A percentile compares a stretch with the other conserved stretches of the same genome.
Evolutionary conservation across 2,797 vertebrate genomes (phyloP).

Genomic region (Lutjanus campechanus): DNA sequence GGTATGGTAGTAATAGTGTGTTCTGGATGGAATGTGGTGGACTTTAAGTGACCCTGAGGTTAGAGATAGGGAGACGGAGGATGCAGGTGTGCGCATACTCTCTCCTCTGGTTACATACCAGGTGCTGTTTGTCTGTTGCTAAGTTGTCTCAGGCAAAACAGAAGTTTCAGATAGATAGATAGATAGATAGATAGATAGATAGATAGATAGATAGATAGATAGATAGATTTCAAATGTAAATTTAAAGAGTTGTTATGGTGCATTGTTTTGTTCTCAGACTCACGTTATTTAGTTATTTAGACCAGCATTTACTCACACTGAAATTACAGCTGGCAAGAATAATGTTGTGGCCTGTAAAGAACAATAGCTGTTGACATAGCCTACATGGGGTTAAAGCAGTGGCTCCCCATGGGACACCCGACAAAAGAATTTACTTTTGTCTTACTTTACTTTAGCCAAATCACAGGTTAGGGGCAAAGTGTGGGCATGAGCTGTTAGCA

Average conservation of each 20-base stretch:
- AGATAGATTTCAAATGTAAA: slow-evolving; percentile 3
- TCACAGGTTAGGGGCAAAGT: too few species aligned
- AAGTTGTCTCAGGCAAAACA: background rate
- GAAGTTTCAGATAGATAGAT: background rate
- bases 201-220: too few species aligned
- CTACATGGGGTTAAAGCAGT: background rate
- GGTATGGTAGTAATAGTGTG: slow-evolving; percentile 40
- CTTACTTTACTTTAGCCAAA: too few species aligned
- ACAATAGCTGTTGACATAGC: background rate
- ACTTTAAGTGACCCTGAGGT: slow-evolving; percentile 70
- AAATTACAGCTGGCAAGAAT: background rate
- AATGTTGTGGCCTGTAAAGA: background rate
- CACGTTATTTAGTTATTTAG: too few species aligned
- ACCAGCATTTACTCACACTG: background rate
- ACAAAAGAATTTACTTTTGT: background rate
- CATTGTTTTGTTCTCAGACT: background rate
- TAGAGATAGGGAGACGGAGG: slow-evolving; percentile 48
- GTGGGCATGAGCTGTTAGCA: background rate
- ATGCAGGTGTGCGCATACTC: slow-evolving; percentile 22
- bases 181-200: too few species aligned
- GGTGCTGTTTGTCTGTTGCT: slow-evolving; percentile 20
- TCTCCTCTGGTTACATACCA: slow-evolving; percentile 16
- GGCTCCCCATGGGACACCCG: too few species aligned
- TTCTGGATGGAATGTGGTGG: slow-evolving; percentile 70
- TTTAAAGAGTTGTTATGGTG: background rate